Conservation (phyloP, 2,888 invertebrate genomes). For the Tetragnatha montana region DNA sequence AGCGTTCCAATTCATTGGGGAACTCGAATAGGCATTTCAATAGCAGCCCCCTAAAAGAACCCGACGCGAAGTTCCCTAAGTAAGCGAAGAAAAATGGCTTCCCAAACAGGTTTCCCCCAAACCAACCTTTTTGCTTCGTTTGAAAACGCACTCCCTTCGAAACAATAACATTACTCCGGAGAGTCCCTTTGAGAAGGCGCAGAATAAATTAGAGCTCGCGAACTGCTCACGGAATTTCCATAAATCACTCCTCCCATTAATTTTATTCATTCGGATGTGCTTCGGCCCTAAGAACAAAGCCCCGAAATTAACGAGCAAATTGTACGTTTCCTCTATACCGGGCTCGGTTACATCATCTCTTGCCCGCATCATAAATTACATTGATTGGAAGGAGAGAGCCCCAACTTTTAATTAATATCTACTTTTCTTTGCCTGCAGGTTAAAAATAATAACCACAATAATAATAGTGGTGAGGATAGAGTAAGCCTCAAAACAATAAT, state of each 20-base stretch:
- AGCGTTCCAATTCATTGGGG: too few relatives aligned
- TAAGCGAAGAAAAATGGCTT: too few relatives aligned
- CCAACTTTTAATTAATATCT: constrained; percentile 67
- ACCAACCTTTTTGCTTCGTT: neutral
- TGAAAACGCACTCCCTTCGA: neutral
- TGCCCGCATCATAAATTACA: constrained; percentile 44
- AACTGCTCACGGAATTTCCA: neutral
- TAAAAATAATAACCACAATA: constrained; percentile 43
- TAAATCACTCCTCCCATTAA: constrained; percentile 39
- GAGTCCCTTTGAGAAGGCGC: neutral
- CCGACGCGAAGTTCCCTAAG: too few relatives aligned
- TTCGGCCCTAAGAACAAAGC: constrained; percentile 31
- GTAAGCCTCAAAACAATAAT: constrained; percentile 49
- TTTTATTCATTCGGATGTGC: constrained; percentile 23
- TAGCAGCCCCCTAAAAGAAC: too few relatives aligned
- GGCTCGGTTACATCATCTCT: constrained; percentile 6
- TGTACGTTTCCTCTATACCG: constrained; percentile 21
- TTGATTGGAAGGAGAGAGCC: constrained; percentile 26
- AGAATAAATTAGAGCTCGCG: neutral
- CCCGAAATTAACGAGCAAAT: constrained; percentile 38
- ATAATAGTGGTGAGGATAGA: neutral
- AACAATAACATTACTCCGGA: neutral
- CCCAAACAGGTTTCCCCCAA: too few relatives aligned
- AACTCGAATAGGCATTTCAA: too few relatives aligned
- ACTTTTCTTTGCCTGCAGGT: constrained; percentile 50